Percentiles rank a stretch among this genome's conserved stretches.
These are phyloP conservation scores for Andrena hattorfiana DNA, from an alignment of 2,888 invertebrate genomes.

Conservation along the genomic window DNA sequence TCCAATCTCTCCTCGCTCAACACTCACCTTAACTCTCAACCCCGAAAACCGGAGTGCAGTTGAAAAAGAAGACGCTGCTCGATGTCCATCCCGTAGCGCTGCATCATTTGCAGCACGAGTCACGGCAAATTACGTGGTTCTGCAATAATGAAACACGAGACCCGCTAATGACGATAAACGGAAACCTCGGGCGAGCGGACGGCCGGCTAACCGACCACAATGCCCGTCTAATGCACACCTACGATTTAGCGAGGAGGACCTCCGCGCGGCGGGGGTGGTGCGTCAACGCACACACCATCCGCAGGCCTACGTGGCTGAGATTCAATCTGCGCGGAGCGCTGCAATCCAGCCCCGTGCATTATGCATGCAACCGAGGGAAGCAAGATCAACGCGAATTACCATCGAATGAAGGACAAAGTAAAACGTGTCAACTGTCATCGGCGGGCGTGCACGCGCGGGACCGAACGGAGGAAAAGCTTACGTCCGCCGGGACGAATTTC, in stretches of 20 bases:
- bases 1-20: background rate
- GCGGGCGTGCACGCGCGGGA: conserved; percentile 1
- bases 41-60: background rate
- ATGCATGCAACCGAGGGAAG: conserved; percentile 33
- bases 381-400: conserved; percentile 49
- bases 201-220: conserved; percentile 37
- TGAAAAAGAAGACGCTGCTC: background rate
- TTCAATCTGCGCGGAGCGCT: conserved; percentile 38
- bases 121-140: conserved; percentile 19
- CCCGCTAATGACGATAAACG: conserved; percentile 41
- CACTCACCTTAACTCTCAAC: background rate
- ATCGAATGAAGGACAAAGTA: conserved; percentile 41
- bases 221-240: conserved; percentile 50
- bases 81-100: background rate
- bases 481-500: conserved; percentile 40
- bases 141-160: conserved; percentile 34
- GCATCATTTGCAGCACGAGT: conserved; percentile 30
- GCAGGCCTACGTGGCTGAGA: conserved; percentile 33
- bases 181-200: conserved; percentile 38
- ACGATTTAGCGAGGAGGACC: conserved; percentile 34
- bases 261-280: background rate
- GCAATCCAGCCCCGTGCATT: conserved; percentile 37
- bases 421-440: conserved; percentile 44
- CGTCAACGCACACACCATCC: conserved; percentile 2
- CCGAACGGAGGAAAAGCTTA: conserved; percentile 10